These are phyloP conservation scores for Melanotaenia nigrans DNA, from an alignment of 2,797 vertebrate species.

Conservation along the genomic window DNA sequence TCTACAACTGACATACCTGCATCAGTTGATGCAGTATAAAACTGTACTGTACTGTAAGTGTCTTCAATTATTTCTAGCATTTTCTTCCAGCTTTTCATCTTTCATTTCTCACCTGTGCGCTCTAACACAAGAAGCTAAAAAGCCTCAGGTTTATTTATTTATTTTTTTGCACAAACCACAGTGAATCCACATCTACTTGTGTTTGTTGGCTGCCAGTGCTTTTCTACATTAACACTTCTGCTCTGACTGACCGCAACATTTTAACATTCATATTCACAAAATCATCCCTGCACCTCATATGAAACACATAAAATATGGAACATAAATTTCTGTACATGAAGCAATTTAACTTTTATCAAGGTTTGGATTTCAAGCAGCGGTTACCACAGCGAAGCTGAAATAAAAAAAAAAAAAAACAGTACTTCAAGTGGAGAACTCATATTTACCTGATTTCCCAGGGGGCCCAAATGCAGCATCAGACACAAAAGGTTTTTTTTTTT, in stretches of 20 bases:
- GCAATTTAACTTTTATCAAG: conserved; percentile 33
- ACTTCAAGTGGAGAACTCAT: conserved; percentile 50
- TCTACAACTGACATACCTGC: too few relatives aligned
- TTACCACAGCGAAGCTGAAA: conserved; percentile 21
- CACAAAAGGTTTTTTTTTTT: conserved; percentile 24
- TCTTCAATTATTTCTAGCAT: not conserved
- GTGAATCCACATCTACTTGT: not conserved
- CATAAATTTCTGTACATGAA: conserved; percentile 9
- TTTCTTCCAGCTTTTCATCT: not conserved
- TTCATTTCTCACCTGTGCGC: not conserved
- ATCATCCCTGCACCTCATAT: not conserved
- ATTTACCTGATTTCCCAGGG: conserved; percentile 70
- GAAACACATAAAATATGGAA: conserved; percentile 6
- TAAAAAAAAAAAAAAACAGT: conserved; percentile 21
- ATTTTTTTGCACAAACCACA: too few relatives aligned
- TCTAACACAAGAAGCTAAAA: not conserved
- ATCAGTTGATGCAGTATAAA: too few relatives aligned
- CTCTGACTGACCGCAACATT: conserved; percentile 16
- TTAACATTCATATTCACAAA: conserved; percentile 4
- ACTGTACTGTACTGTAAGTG: too few relatives aligned
- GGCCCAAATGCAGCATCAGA: conserved; percentile 51
- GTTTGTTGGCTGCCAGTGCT: not conserved
- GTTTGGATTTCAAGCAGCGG: conserved; percentile 30
- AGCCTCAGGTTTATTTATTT: not conserved
- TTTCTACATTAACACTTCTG: not conserved